phyloP scores from a whole-genome alignment of 2,113 vertebrate genomes.

The Fulmarus glacialis region DNA sequence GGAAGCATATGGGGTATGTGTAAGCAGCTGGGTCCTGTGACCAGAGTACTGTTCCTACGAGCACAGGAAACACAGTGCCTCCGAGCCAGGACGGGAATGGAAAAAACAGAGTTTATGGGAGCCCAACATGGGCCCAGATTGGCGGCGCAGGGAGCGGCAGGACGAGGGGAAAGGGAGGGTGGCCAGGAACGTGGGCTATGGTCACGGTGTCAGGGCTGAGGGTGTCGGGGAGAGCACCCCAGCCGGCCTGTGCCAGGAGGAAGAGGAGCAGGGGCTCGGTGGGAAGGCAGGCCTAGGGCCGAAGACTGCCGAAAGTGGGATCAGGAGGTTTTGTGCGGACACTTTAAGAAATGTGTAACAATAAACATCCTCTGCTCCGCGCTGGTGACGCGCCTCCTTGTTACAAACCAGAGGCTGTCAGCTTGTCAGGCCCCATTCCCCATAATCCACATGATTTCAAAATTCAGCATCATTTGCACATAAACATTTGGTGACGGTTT shows the following conservation, averaged over 20 bases:
- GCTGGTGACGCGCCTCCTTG: constrained; percentile 79
- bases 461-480: constrained; percentile 82
- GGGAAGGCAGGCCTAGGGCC: not conserved
- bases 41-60: constrained; percentile 67
- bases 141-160: constrained; percentile 26
- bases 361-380: constrained; percentile 82
- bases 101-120: constrained; percentile 70
- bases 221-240: accelerated
- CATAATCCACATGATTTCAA: constrained; percentile 84
- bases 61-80: constrained; percentile 69
- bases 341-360: constrained; percentile 80
- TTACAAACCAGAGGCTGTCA: constrained; percentile 88
- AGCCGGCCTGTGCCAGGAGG: not conserved
- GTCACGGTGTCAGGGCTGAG: not conserved
- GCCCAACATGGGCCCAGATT: constrained; percentile 63
- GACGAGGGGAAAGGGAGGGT: constrained; percentile 54
- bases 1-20: constrained; percentile 69
- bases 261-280: not conserved
- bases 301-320: constrained; percentile 50
- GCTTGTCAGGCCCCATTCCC: constrained; percentile 84
- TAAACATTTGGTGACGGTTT: constrained; percentile 84
- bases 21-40: constrained; percentile 72
- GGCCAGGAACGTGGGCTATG: not conserved
- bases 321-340: constrained; percentile 70
- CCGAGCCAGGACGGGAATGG: constrained; percentile 60